phyloP scores from a whole-genome alignment of 2,797 vertebrate species.

The Myotis pilosus region DNA sequence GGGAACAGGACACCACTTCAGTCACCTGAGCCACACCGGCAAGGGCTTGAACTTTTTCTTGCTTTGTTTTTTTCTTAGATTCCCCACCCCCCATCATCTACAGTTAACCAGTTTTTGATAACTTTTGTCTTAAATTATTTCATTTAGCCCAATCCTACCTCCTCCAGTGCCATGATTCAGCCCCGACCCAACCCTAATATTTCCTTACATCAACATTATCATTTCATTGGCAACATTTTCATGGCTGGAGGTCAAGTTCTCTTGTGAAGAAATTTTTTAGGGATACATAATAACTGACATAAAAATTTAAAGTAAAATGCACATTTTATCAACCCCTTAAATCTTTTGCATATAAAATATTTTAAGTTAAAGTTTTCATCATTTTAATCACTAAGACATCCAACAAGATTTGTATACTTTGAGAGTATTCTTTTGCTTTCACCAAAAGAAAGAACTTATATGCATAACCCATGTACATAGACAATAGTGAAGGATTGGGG shows the following conservation, averaged over 20 bases:
- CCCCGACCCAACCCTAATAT: not conserved
- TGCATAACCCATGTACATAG: too few relatives aligned
- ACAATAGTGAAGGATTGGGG: not conserved
- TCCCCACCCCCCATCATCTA: not conserved
- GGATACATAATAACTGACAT: not conserved
- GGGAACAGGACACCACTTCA: not conserved
- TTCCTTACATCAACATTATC: not conserved
- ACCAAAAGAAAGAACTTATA: too few relatives aligned
- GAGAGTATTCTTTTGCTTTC: not conserved
- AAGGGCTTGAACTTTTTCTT: not conserved
- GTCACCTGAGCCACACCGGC: not conserved
- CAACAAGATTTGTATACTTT: not conserved
- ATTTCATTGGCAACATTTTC: not conserved
- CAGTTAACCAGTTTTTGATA: not conserved
- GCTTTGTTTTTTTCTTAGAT: not conserved
- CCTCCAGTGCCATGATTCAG: not conserved
- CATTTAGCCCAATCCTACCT: not conserved
- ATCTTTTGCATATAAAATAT: not conserved
- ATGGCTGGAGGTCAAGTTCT: slow-evolving; percentile 11
- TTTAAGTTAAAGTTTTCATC: slow-evolving; percentile 9
- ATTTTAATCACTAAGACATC: not conserved
- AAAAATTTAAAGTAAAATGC: slow-evolving; percentile 10
- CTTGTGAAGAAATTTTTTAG: not conserved
- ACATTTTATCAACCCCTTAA: not conserved
- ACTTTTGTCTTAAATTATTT: not conserved